Evolutionary conservation across 2,113 vertebrate species (phyloP), one percentile per base, ranked within the genome.

Genomic region (Oceanodroma tethys): DNA sequence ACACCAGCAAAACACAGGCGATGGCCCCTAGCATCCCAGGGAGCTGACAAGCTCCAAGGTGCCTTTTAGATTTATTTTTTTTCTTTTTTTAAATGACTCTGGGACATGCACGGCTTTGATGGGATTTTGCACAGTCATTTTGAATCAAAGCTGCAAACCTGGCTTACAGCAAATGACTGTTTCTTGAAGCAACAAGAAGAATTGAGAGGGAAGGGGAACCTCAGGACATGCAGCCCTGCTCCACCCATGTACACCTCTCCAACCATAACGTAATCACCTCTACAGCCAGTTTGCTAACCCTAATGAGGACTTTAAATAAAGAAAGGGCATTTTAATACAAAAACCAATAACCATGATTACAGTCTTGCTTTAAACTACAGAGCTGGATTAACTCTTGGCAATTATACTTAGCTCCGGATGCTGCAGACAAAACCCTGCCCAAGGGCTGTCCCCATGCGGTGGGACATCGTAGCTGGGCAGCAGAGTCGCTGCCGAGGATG

Each of bases 121-220:
- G 36, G n/a, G 60, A 56, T 84, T 97, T 87, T 94, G 91, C 93
- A 95, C n/a, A 88, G 89, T 93, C 86, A 94, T 94, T 94, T 91
- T 84, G 72, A 88, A 86, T 80, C 86, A 86, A 70, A 92, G 36
- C 74, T 75, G 81, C 79, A 95, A 91, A 91, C 47, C 68, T 81
- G 82, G 32, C 94, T 96, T 70, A 80, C 71, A 84, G 82, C 63
- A 92, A 90, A 89, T 52, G 21, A 67, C 47, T 78, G 21, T 66
- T 83, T 89, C 73, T 76, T 58, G n/a, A 84, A 93, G 60, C 67
- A 81, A 81, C 60, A 71, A 74, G 47, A 78, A 40, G 27, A 89
- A 94, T 2, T 7, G 43, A 75, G 53, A 91, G 11, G 52, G 40
- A 70, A 74, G 21, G 48, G 58, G 48, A 94, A 78, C 3, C 21